Percentiles rank a stretch among this genome's conserved stretches.
phyloP scores from a whole-genome alignment of 2,888 invertebrate species.

The Chrysina gloriosa region DNA sequence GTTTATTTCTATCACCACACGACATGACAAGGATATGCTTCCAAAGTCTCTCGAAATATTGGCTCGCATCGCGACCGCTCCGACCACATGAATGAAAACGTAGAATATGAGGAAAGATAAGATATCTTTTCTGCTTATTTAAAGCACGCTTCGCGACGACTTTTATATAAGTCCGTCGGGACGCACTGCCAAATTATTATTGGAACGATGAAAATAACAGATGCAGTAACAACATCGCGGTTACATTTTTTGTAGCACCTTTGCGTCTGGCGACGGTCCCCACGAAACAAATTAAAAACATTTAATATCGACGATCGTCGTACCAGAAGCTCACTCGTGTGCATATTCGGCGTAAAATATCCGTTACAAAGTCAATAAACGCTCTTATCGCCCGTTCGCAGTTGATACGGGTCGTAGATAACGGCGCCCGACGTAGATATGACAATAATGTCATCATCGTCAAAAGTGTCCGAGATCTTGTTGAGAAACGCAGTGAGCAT shows the following conservation, averaged over 20 bases:
- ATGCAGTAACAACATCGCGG: not conserved
- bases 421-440: not conserved
- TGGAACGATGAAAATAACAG: conserved; percentile 13
- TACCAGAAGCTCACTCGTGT: too few species aligned
- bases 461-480: conserved; percentile 39
- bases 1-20: too few species aligned
- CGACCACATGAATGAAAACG: too few species aligned
- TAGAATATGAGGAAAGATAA: too few species aligned
- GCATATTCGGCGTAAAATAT: too few species aligned
- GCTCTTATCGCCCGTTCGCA: not conserved
- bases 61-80: too few species aligned
- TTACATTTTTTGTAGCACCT: not conserved
- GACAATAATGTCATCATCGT: conserved; percentile 32
- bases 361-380: too few species aligned
- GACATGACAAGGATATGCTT: too few species aligned
- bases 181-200: conserved; percentile 33
- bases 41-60: too few species aligned
- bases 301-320: too few species aligned
- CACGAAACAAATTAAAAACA: too few species aligned
- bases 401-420: conserved; percentile 14
- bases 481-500: conserved; percentile 39
- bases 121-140: conserved; percentile 14
- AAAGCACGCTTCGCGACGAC: not conserved
- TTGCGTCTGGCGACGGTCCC: not conserved
- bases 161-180: conserved; percentile 6